Evolutionary conservation across 2,888 invertebrate species (phyloP).

Genomic region (Nomada lathburiana): DNA sequence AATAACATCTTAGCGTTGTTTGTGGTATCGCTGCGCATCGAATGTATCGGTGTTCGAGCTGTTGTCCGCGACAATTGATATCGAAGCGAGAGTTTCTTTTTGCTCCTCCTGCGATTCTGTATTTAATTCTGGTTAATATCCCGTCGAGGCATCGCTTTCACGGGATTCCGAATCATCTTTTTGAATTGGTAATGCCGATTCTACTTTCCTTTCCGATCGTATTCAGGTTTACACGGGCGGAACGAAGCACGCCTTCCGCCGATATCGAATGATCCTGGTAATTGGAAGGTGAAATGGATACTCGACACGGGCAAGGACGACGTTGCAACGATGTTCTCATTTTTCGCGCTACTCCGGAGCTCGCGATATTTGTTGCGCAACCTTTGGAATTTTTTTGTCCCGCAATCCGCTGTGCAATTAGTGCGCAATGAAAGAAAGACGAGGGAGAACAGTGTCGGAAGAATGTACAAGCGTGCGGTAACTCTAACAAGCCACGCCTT

Average conservation of each 20-base stretch:
- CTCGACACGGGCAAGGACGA: background rate
- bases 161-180: conserved; percentile 12
- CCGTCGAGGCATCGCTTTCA: background rate
- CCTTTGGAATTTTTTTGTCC: background rate
- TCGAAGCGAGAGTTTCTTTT: background rate
- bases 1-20: conserved; percentile 42
- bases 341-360: too few relatives aligned
- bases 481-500: too few relatives aligned
- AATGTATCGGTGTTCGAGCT: background rate
- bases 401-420: too few relatives aligned
- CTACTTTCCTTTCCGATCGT: too few relatives aligned
- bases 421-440: too few relatives aligned
- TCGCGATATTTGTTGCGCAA: background rate
- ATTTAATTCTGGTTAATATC: background rate
- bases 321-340: too few relatives aligned
- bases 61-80: background rate
- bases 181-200: conserved; percentile 9
- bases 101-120: background rate
- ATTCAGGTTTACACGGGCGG: too few relatives aligned
- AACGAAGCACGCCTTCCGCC: background rate
- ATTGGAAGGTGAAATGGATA: background rate
- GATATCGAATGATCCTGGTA: background rate
- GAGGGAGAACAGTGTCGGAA: too few relatives aligned
- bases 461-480: too few relatives aligned
- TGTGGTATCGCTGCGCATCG: background rate